Evolutionary conservation across 2,888 invertebrate species (phyloP).

Genomic region (Agriotes lineatus): DNA sequence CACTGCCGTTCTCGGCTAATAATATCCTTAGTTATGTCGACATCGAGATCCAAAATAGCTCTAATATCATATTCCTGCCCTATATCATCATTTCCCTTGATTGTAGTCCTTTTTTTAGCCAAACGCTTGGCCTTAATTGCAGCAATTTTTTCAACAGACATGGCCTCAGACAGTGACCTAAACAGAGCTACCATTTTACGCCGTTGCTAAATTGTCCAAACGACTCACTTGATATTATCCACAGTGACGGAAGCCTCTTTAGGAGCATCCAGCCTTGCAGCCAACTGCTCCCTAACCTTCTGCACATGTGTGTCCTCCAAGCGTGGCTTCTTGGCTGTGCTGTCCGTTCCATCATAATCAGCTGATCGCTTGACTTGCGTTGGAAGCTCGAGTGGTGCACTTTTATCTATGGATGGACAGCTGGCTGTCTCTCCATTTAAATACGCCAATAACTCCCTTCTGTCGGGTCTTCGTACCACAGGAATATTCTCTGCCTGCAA

Average conservation of each 20-base stretch:
- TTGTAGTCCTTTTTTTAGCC: constrained; percentile 95
- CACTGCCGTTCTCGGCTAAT: constrained; percentile 96
- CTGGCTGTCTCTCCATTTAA: constrained; percentile 95
- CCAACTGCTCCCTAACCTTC: constrained; percentile 93
- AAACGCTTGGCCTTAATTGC: constrained; percentile 97
- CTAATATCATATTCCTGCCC: constrained; percentile 87
- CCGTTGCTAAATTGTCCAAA: not conserved
- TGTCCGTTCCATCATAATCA: constrained; percentile 83
- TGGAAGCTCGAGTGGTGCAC: constrained; percentile 95
- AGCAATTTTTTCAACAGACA: constrained; percentile 98
- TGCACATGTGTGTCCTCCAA: constrained; percentile 94
- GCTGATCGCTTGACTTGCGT: constrained; percentile 90
- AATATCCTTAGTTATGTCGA: constrained; percentile 96
- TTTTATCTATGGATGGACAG: constrained; percentile 95
- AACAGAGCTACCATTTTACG: constrained; percentile 27
- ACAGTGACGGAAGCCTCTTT: constrained; percentile 95
- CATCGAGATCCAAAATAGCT: constrained; percentile 93
- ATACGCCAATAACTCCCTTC: constrained; percentile 94
- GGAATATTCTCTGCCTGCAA: constrained; percentile 90
- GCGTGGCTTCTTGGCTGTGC: constrained; percentile 89
- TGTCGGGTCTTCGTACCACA: constrained; percentile 94
- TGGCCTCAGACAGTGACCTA: constrained; percentile 94
- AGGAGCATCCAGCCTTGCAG: constrained; percentile 93
- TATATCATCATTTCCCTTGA: constrained; percentile 93
- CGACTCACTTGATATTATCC: constrained; percentile 84